Conservation (phyloP, 2,797 vertebrate genomes). For the Trachurus trachurus region DNA sequence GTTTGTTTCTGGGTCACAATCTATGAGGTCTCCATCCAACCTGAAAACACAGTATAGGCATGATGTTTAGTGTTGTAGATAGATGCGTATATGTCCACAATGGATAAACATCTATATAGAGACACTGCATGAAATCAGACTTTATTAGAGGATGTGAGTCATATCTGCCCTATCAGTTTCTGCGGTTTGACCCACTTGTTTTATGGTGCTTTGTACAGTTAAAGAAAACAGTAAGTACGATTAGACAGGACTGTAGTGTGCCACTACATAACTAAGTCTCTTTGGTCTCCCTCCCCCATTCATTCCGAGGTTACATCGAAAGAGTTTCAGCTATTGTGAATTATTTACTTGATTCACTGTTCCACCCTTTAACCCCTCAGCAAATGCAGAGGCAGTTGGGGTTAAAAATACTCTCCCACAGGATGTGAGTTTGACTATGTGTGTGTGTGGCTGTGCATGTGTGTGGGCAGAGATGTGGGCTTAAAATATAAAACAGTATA, state of each 20-base stretch:
- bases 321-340: conserved; percentile 89
- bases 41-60: conserved; percentile 60
- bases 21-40: conserved; percentile 36
- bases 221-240: conserved; percentile 32
- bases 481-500: conserved; percentile 67
- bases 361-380: conserved; percentile 83
- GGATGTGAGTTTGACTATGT: conserved; percentile 65
- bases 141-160: conserved; percentile 4
- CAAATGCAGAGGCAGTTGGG: conserved; percentile 79
- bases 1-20: conserved; percentile 58
- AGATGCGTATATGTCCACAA: background rate
- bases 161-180: background rate
- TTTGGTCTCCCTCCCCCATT: conserved; percentile 65
- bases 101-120: conserved; percentile 17
- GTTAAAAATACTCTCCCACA: conserved; percentile 83
- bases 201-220: conserved; percentile 23
- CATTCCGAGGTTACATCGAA: conserved; percentile 83
- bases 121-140: background rate
- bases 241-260: conserved; percentile 49
- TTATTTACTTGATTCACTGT: conserved; percentile 87
- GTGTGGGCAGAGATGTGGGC: conserved; percentile 47
- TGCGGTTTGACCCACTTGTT: conserved; percentile 44
- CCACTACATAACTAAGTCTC: conserved; percentile 51
- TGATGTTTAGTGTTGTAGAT: conserved; percentile 28
- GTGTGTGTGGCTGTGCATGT: conserved; percentile 3